Conservation (phyloP, 2,888 invertebrate genomes). For the Ochropacha duplaris region DNA sequence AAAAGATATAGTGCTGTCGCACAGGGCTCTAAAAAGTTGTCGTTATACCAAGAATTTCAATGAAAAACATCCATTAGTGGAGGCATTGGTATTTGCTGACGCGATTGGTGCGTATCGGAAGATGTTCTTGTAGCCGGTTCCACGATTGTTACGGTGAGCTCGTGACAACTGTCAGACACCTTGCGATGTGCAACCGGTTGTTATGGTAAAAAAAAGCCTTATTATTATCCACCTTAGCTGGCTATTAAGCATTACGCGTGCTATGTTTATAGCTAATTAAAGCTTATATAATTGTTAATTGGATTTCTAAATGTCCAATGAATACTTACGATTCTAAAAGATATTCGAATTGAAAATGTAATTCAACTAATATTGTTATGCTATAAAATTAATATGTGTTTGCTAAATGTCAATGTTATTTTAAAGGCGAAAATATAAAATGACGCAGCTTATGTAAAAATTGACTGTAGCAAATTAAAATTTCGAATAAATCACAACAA, state of each 20-base stretch:
- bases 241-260: constrained; percentile 48
- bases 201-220: constrained; percentile 37
- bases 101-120: constrained; percentile 43
- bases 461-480: not conserved
- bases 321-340: not conserved
- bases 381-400: not conserved
- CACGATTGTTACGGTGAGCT: constrained; percentile 44
- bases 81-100: constrained; percentile 33
- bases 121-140: constrained; percentile 42
- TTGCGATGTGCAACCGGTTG: constrained; percentile 46
- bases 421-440: not conserved
- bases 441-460: not conserved
- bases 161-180: constrained; percentile 56
- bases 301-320: constrained; percentile 13
- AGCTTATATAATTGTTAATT: constrained; percentile 5
- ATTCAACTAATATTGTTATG: not conserved
- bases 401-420: not conserved
- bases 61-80: constrained; percentile 33
- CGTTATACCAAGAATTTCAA: constrained; percentile 36
- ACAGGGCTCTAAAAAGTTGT: constrained; percentile 5
- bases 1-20: not conserved
- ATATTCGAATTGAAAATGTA: not conserved
- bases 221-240: constrained; percentile 54
- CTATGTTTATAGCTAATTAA: constrained; percentile 35
- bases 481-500: not conserved